phyloP scores from a whole-genome alignment of 2,113 vertebrate species.

The Chloropsis cyanopogon region DNA sequence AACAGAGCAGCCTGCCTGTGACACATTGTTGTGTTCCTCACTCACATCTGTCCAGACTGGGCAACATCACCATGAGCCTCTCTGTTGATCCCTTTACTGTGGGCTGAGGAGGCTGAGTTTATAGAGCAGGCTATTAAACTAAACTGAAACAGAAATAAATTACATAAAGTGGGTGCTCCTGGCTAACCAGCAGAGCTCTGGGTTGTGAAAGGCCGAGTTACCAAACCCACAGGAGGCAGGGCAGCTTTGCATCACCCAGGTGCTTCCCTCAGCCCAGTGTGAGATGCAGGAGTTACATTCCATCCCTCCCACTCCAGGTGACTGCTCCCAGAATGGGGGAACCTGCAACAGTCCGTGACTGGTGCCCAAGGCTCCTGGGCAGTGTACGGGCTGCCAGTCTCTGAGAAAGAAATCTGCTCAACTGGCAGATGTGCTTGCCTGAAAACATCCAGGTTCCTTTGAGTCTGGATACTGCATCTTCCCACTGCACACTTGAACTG shows the following conservation, averaged over 20 bases:
- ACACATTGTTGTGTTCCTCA: fast-evolving
- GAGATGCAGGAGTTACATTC: neutral
- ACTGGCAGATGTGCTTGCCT: neutral
- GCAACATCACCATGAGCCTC: neutral
- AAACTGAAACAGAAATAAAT: neutral
- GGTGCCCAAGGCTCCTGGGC: neutral
- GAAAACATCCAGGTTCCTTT: neutral
- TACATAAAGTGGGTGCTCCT: neutral
- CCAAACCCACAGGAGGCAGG: neutral
- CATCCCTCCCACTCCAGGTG: neutral
- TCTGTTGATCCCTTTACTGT: neutral
- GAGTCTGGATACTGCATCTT: neutral
- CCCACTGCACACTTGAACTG: neutral
- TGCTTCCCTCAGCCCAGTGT: neutral
- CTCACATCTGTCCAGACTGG: neutral
- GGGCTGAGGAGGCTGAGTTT: neutral
- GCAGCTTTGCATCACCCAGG: neutral
- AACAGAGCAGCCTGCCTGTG: neutral
- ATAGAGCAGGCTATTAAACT: neutral
- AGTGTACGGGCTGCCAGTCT: neutral
- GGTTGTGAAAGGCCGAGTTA: neutral
- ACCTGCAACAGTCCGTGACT: neutral
- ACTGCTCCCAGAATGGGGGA: neutral
- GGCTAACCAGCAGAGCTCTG: neutral
- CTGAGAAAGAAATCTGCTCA: neutral